Evolutionary conservation across 2,113 vertebrate genomes (phyloP).

Genomic region (Hymenochirus boettgeri): DNA sequence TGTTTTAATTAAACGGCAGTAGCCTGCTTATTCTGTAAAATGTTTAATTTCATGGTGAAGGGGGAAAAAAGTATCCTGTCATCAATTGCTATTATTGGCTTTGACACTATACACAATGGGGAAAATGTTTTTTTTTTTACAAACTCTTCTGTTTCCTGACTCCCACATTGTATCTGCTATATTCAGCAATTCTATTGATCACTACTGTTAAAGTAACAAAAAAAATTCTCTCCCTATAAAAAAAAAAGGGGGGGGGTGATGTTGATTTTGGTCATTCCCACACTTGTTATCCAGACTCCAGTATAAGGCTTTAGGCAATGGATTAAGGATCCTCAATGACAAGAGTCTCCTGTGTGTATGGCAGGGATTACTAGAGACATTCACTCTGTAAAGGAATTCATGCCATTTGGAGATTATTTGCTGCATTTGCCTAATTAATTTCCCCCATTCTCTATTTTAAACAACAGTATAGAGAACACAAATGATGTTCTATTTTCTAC

Average conservation of each 20-base stretch:
- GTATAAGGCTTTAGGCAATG: slow-evolving; percentile 57
- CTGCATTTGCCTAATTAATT: slow-evolving; percentile 57
- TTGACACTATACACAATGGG: slow-evolving; percentile 43
- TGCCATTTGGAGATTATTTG: slow-evolving; percentile 63
- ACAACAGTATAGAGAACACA: slow-evolving; percentile 52
- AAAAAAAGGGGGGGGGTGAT: too few relatives aligned
- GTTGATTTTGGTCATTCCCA: slow-evolving; percentile 67
- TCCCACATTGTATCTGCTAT: slow-evolving; percentile 52
- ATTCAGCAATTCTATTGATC: slow-evolving; percentile 60
- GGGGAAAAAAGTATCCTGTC: slow-evolving; percentile 45
- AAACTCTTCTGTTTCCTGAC: slow-evolving; percentile 56
- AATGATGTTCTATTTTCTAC: slow-evolving; percentile 50
- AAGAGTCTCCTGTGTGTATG: slow-evolving; percentile 63
- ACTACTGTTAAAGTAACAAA: slow-evolving; percentile 59
- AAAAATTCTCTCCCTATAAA: slow-evolving; percentile 49
- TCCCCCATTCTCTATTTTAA: slow-evolving; percentile 49
- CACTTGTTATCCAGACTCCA: slow-evolving; percentile 63
- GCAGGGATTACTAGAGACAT: slow-evolving; percentile 64
- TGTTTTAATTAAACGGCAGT: slow-evolving; percentile 52
- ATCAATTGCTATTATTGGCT: slow-evolving; percentile 47
- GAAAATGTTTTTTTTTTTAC: slow-evolving; percentile 41
- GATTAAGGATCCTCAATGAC: slow-evolving; percentile 65
- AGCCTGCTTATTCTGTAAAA: slow-evolving; percentile 45
- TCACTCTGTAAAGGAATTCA: slow-evolving; percentile 57
- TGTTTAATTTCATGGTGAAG: slow-evolving; percentile 44